phyloP scores from a whole-genome alignment of 23 tunicate genomes.

The Clavelina lepadiformis region DNA sequence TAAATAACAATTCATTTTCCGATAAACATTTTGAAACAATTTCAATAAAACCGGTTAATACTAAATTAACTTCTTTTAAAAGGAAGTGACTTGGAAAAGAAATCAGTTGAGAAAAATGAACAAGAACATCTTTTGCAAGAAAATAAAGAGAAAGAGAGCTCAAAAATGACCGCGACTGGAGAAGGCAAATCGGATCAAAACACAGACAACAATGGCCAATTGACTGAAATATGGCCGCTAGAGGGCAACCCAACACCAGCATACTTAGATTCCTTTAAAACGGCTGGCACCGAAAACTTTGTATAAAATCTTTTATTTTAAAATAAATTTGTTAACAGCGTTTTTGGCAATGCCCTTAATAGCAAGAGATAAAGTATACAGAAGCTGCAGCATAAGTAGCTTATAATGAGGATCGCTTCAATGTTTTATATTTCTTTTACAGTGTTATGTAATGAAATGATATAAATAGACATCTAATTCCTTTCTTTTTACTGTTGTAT shows the following conservation, averaged over 20 bases:
- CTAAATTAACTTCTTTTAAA: too few relatives aligned
- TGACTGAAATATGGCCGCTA: slow-evolving; percentile 25
- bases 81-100: slow-evolving; percentile 1
- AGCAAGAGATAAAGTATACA: background rate
- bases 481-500: too few relatives aligned
- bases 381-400: background rate
- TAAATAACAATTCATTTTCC: too few relatives aligned
- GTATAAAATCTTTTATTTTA: slow-evolving; percentile 4
- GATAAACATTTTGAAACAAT: too few relatives aligned
- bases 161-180: background rate
- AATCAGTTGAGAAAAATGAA: background rate
- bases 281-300: slow-evolving; percentile 27
- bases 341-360: background rate
- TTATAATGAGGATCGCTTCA: background rate
- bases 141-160: background rate
- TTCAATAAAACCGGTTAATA: too few relatives aligned
- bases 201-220: background rate
- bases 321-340: background rate
- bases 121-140: slow-evolving; percentile 7
- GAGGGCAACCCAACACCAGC: slow-evolving; percentile 15
- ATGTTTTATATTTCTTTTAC: too few relatives aligned
- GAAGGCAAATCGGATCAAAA: too few relatives aligned
- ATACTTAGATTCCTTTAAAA: slow-evolving; percentile 26
- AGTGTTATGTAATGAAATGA: too few relatives aligned
- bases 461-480: too few relatives aligned